Conservation (phyloP, 2,113 vertebrate species). For the cattle (Bos taurus) region ARS-UCD2.0 NC_037345.1:27327501-27328000, state of each 20-base stretch:
- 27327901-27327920: not conserved
- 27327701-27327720: not conserved
- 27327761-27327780: not conserved
- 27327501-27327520: conserved; percentile 46
- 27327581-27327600: not conserved
- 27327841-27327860: not conserved
- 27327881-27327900: not conserved
- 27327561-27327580: not conserved
- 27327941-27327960: not conserved
- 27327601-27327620: not conserved
- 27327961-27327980: not conserved
- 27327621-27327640: not conserved
- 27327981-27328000: not conserved
- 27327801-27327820: not conserved
- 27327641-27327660: not conserved
- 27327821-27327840: not conserved
- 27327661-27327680: not conserved
- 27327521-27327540: conserved; percentile 63
- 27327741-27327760: not conserved
- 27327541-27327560: conserved; percentile 53
- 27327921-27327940: not conserved
- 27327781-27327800: not conserved
- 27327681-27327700: not conserved
- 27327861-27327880: not conserved
- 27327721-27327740: not conserved